A percentile compares a stretch with the other conserved stretches of the same genome.
Conservation (phyloP, 2,888 invertebrate genomes). For the Ellobium chinense region DNA sequence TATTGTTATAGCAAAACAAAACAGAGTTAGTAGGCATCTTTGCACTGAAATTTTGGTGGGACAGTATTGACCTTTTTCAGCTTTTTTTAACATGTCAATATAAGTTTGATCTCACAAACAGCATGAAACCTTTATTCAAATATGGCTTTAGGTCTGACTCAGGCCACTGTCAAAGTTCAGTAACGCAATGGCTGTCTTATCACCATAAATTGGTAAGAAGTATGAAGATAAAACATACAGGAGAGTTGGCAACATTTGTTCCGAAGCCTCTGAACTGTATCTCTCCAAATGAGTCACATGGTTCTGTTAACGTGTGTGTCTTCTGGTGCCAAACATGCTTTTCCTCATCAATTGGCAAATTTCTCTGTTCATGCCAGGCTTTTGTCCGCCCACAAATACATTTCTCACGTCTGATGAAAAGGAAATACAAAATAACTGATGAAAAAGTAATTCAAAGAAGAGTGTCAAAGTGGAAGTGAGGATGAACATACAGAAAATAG, state of each 20-base stretch:
- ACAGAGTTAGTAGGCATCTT: no score
- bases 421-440: background rate
- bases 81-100: no score
- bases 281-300: conserved; percentile 70
- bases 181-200: no score
- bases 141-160: no score
- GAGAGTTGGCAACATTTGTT: conserved; percentile 67
- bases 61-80: no score
- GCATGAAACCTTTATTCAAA: no score
- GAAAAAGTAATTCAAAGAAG: background rate
- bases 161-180: no score
- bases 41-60: no score
- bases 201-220: background rate
- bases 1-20: no score
- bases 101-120: no score
- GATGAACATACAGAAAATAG: background rate
- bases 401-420: conserved; percentile 22
- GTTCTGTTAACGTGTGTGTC: conserved; percentile 58
- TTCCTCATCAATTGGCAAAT: background rate
- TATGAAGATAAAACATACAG: conserved; percentile 58
- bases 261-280: conserved; percentile 75
- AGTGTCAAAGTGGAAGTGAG: background rate
- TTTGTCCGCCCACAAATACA: conserved; percentile 66
- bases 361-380: conserved; percentile 52
- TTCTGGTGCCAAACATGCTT: conserved; percentile 61